Base-by-base conservation (phyloP, 2,888 invertebrate genomes). In the Nematopogon swammerdamellus region DNA sequence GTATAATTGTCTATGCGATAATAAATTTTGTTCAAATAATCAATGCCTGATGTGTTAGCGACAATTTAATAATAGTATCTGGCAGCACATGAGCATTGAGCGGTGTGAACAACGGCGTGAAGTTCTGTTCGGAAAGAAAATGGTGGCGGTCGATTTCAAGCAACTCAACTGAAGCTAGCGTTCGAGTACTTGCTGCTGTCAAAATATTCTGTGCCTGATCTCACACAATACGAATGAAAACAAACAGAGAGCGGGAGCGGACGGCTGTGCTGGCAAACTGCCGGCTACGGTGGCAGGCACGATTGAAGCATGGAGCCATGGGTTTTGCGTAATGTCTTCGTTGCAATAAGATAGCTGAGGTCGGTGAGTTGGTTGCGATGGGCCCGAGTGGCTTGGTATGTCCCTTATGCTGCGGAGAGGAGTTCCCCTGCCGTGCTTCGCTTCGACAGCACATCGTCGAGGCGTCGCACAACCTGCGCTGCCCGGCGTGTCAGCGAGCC, bases 321-420 rank as follows among this genome's bases (percentile, higher is more conserved):
- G 25, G 4, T 6, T 25, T 25, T 25, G 25, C 25, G 25, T 25
- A 25, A 25, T 25, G 25, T 25, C 5, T 6, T 8, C 25, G n/a
- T n/a, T n/a, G n/a, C n/a, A n/a, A n/a, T n/a, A n/a, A n/a, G n/a
- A n/a, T n/a, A 25, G 8, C 25, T 8, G 25, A 4, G 8, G 25
- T 25, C 4, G 25, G 25, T 25, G 25, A 8, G 36, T 14, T 3
- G 11, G 8, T 8, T 14, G n/a, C 14, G 60, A 85, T 85, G 85
- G 83, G 77, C 62, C 75, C 79, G 50, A 58, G 70, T 62, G 64
- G 61, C 57, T 61, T 80, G 60, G 62, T 72, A 54, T 88, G 87
- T 57, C 85, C 87, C 42, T 72, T 87, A 63, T 88, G 87, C 64
- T 87, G 87, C 60, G 80, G 80, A 52, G 81, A 83, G 62, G 80